A percentile compares a stretch with the other conserved stretches of the same genome.
Conservation (phyloP, 2,797 vertebrate genomes). For the Corythornis leucogaster region DNA sequence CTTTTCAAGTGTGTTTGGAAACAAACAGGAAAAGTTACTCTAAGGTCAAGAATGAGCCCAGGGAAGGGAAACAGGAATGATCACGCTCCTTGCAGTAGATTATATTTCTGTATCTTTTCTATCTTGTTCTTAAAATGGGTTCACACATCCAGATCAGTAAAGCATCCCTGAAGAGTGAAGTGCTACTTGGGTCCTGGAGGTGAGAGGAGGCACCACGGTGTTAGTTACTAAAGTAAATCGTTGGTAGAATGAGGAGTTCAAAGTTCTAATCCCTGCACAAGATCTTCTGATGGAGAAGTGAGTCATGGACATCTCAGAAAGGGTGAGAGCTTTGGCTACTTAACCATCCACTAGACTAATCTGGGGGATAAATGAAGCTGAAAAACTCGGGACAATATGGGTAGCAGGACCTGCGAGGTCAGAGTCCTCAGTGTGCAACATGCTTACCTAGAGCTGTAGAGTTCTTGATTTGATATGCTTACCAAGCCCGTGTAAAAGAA, state of each 20-base stretch:
- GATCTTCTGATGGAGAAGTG: not conserved
- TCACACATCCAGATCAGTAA: not conserved
- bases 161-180: not conserved
- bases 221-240: not conserved
- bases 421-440: not conserved
- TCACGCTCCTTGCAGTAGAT: not conserved
- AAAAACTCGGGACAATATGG: not conserved
- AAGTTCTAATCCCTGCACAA: not conserved
- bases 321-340: not conserved
- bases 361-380: not conserved
- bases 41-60: conserved; percentile 42
- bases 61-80: conserved; percentile 10
- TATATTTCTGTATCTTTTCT: not conserved
- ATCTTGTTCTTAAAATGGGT: not conserved
- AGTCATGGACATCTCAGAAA: not conserved
- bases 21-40: conserved; percentile 55
- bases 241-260: not conserved
- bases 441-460: not conserved
- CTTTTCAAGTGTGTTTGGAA: conserved; percentile 58
- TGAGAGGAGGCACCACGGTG: not conserved
- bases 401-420: not conserved
- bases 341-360: not conserved
- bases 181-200: not conserved
- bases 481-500: not conserved
- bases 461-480: not conserved